Conservation (phyloP, 1,140 invertebrate species). For the Cecropterus lyciades region DNA sequence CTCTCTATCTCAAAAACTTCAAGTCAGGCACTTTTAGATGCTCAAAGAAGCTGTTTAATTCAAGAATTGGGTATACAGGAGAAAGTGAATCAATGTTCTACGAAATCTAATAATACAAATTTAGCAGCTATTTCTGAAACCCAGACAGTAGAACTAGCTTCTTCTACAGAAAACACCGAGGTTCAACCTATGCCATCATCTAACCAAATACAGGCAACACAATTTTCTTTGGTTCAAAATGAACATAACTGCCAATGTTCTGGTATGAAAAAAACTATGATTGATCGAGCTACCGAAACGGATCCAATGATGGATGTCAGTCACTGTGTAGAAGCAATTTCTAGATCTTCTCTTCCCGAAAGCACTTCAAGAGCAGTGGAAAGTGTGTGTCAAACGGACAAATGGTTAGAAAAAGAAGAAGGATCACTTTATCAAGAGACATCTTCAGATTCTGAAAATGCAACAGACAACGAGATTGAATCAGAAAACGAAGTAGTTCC, state of each 20-base stretch:
- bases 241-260: not conserved
- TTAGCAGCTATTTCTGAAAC: no score
- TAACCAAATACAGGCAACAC: not conserved
- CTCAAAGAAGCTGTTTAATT: no score
- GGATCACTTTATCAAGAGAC: slow-evolving; percentile 9
- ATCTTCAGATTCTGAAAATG: not conserved
- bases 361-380: slow-evolving; percentile 4
- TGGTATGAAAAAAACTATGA: slow-evolving; percentile 1
- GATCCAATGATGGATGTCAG: not conserved
- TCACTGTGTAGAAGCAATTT: slow-evolving; percentile 2
- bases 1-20: no score
- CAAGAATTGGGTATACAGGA: no score
- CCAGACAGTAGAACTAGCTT: no score
- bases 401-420: not conserved
- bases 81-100: no score
- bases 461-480: no score
- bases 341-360: not conserved
- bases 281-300: slow-evolving; percentile 10
- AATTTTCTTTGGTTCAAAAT: not conserved
- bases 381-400: slow-evolving; percentile 5
- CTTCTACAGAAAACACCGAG: no score
- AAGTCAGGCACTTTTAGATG: no score
- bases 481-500: slow-evolving; percentile 7
- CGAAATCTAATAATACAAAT: no score
- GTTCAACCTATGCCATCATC: no score